Evolutionary conservation across 2,797 vertebrate genomes (phyloP).

Genomic region (Falco concolor): DNA sequence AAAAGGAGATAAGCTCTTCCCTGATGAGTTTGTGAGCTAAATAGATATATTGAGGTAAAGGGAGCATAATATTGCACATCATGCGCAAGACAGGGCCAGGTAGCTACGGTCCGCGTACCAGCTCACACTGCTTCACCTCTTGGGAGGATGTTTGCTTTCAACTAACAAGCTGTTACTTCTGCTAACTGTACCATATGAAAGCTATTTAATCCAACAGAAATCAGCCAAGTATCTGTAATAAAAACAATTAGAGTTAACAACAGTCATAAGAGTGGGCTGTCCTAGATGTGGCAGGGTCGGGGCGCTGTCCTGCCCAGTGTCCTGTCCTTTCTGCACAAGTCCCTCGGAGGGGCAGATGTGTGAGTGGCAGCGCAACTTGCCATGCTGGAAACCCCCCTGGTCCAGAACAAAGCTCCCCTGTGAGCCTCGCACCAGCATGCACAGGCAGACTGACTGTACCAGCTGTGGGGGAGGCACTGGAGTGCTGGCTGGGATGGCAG

Average conservation of each 20-base stretch:
- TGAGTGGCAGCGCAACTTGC: accelerated
- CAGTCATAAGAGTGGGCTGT: accelerated
- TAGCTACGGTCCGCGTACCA: accelerated
- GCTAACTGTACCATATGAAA: background rate
- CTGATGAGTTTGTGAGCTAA: background rate
- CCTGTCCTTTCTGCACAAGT: background rate
- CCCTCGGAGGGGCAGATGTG: accelerated
- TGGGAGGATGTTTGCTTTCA: background rate
- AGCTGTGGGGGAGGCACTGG: background rate
- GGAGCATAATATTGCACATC: background rate
- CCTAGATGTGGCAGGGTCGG: no score
- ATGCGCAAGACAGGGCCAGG: background rate
- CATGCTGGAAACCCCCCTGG: accelerated
- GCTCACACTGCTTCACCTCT: background rate
- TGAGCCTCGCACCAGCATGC: accelerated
- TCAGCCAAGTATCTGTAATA: background rate
- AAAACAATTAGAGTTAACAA: background rate
- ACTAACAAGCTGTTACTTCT: background rate
- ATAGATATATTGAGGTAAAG: background rate
- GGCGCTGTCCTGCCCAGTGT: background rate
- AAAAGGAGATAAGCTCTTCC: background rate
- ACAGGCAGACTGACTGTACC: background rate
- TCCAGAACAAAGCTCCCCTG: background rate
- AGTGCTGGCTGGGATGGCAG: background rate
- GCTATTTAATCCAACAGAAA: background rate